Percentiles rank a stretch among this genome's conserved stretches.
These are phyloP conservation scores for Acanthornis magna DNA, from an alignment of 2,797 vertebrate genomes.

Conservation along the genomic window DNA sequence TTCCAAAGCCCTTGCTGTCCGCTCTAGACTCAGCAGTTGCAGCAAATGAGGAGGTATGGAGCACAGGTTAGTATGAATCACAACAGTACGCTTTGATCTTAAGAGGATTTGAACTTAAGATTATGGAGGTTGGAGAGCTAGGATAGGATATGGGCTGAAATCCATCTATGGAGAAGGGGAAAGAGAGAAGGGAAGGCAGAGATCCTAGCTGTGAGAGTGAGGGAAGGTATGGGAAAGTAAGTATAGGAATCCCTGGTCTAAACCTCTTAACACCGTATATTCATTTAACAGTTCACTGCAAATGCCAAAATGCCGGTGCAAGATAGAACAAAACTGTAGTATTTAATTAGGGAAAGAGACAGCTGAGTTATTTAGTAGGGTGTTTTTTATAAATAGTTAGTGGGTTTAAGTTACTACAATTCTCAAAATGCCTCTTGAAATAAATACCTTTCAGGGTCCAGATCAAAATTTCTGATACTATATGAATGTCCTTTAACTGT, in stretches of 20 bases:
- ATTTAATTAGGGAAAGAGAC: not conserved
- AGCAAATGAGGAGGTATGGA: not conserved
- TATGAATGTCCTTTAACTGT: conserved; percentile 78
- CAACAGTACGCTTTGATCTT: not conserved
- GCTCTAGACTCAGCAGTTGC: not conserved
- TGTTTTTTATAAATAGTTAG: not conserved
- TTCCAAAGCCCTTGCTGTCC: not conserved
- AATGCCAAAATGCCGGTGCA: not conserved
- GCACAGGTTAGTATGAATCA: not conserved
- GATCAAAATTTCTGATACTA: conserved; percentile 65
- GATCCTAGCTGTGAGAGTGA: not conserved
- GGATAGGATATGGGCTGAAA: not conserved
- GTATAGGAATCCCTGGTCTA: not conserved
- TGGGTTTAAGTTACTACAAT: not conserved
- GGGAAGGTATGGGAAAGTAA: not conserved
- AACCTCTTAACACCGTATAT: not conserved
- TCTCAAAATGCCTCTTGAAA: not conserved
- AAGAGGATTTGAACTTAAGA: not conserved
- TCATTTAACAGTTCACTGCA: not conserved
- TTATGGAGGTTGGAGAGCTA: not conserved
- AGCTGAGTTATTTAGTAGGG: not conserved
- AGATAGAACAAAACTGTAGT: not conserved
- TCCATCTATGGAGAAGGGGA: not conserved
- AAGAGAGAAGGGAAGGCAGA: not conserved
- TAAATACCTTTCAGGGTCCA: conserved; percentile 79